Percentiles rank a stretch among this genome's conserved stretches.
phyloP scores from a whole-genome alignment of 2,888 invertebrate genomes.

The Clunio marinus region DNA sequence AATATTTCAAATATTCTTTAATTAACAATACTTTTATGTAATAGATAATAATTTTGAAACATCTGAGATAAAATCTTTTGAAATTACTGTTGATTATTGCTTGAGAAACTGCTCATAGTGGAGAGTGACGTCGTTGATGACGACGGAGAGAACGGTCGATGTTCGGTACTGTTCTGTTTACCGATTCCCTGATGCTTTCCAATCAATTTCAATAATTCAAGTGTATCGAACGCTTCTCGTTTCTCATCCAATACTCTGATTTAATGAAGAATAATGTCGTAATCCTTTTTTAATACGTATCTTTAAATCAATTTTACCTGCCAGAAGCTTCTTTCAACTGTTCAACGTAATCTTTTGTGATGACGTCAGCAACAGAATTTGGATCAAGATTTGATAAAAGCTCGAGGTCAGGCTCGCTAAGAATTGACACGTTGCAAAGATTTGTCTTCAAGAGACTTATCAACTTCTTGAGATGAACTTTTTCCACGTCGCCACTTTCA shows the following conservation, averaged over 20 bases:
- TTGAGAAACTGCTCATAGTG: slow-evolving; percentile 35
- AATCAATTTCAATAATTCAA: slow-evolving; percentile 74
- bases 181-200: slow-evolving; percentile 37
- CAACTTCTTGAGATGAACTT: slow-evolving; percentile 62
- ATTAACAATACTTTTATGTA: too few species aligned
- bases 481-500: slow-evolving; percentile 54
- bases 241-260: slow-evolving; percentile 70
- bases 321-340: slow-evolving; percentile 81
- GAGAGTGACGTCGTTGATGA: slow-evolving; percentile 30
- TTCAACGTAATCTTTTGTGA: slow-evolving; percentile 71
- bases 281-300: slow-evolving; percentile 36
- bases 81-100: slow-evolving; percentile 35
- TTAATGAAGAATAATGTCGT: slow-evolving; percentile 26
- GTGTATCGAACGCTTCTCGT: slow-evolving; percentile 79
- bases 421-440: slow-evolving; percentile 76
- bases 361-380: slow-evolving; percentile 77
- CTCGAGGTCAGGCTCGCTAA: slow-evolving; percentile 80
- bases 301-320: slow-evolving; percentile 52
- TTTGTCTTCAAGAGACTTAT: slow-evolving; percentile 76
- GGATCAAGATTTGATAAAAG: slow-evolving; percentile 86
- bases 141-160: slow-evolving; percentile 21
- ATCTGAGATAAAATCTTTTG: too few species aligned
- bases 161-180: slow-evolving; percentile 17
- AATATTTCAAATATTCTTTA: too few species aligned
- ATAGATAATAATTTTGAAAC: background rate